Evolutionary conservation across 1,140 invertebrate genomes (phyloP), one percentile per base, ranked within the genome.

Genomic region (Zaprionus capensis): DNA sequence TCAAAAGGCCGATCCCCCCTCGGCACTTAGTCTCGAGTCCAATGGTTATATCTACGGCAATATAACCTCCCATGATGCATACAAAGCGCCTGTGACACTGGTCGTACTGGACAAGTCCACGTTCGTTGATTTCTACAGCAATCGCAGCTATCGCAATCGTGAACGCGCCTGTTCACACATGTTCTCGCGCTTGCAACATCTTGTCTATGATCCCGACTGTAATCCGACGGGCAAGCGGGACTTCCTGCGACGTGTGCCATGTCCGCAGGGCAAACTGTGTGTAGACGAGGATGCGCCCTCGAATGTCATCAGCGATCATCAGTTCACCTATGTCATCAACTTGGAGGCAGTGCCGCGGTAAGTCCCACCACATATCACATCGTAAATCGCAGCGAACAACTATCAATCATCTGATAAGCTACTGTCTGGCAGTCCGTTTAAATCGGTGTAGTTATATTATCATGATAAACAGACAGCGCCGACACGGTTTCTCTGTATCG

Each of bases 21-120:
- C 92, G 95, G 96, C 78, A 94, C 95, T 82, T 95, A 78, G 59
- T 46, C 26, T 95, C 76, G 95, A 97, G 75, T 98, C 97, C 69
- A 96, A 96, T 93, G 98, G 98, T 31, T 99, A 98, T 92, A 98
- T 99, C 81, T 99, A 98, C 93, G 98, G 98, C 17, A 99, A 99
- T 93, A 95, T 99, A 28, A 98, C 97, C 24, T 95, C 97, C 0
- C 92, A 96, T 1, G 93, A 94, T 24, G 93, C 95, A 65, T 95
- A 95, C 72, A 94, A 94, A 61, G 94, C 94, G 78, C 95, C 95
- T n/a, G 94, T 97, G 14, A 98, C 97, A 15, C 95, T 99, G 61
- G 97, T 97, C 31, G 97, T 98, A 14, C 94, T 98, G 61, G 97
- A 98, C 92, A 95, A 97, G 86, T 94, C 95, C 68, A 96, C 97